A percentile compares a stretch with the other conserved stretches of the same genome.
phyloP scores from a whole-genome alignment of 2,888 invertebrate genomes.

The Hypselothyrea guttata region DNA sequence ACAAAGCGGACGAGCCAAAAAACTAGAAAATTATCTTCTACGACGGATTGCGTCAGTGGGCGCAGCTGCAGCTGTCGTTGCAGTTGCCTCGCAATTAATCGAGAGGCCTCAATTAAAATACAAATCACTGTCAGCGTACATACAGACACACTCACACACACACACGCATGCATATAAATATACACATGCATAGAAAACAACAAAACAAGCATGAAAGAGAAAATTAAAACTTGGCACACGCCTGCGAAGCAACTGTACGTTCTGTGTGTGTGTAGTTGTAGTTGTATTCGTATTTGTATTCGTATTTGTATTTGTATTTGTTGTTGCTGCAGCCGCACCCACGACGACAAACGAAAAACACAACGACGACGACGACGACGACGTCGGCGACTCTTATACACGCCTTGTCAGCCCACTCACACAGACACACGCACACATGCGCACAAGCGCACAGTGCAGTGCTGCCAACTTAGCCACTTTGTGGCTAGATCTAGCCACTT shows the following conservation, averaged over 20 bases:
- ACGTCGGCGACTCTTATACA: slow-evolving; percentile 58
- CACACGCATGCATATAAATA: background rate
- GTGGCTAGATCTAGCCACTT: too few species aligned
- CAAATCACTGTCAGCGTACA: slow-evolving; percentile 63
- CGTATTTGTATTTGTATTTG: slow-evolving; percentile 21
- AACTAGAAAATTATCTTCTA: slow-evolving; percentile 10
- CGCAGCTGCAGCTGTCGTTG: slow-evolving; percentile 38
- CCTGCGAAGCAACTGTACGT: slow-evolving; percentile 61
- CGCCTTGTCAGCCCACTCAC: slow-evolving; percentile 54
- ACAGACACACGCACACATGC: slow-evolving; percentile 8
- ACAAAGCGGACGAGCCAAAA: background rate
- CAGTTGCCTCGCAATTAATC: slow-evolving; percentile 59
- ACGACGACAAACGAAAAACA: slow-evolving; percentile 47
- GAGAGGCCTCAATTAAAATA: slow-evolving; percentile 66
- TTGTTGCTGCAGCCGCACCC: slow-evolving; percentile 62
- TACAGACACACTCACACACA: slow-evolving; percentile 1
- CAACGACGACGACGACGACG: slow-evolving; percentile 13
- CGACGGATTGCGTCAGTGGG: slow-evolving; percentile 46
- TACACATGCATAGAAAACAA: slow-evolving; percentile 10
- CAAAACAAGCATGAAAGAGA: slow-evolving; percentile 31
- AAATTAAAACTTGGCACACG: slow-evolving; percentile 59
- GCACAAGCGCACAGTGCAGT: too few species aligned
- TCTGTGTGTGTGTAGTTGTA: too few species aligned
- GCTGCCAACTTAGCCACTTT: too few species aligned
- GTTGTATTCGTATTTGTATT: too few species aligned